phyloP scores from a whole-genome alignment of 2,797 vertebrate species.

The Holocentrus rufus region DNA sequence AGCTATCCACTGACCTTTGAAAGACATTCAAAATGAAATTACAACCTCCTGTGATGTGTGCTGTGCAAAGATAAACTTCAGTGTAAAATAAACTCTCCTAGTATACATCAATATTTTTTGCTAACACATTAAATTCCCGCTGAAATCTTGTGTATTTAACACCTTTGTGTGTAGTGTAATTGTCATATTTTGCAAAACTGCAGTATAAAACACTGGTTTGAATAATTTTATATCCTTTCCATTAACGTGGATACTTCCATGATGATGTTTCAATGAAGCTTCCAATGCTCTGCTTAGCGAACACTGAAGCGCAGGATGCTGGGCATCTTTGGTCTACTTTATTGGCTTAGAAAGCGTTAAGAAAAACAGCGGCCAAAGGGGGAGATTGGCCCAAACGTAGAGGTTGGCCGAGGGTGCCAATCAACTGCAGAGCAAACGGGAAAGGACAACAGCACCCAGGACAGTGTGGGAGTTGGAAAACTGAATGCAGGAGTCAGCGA shows the following conservation, averaged over 20 bases:
- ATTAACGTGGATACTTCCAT: no score
- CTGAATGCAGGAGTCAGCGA: constrained; percentile 35
- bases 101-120: no score
- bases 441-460: background rate
- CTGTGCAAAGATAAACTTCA: no score
- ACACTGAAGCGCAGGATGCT: background rate
- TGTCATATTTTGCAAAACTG: no score
- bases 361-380: constrained; percentile 30
- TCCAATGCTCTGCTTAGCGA: no score
- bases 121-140: no score
- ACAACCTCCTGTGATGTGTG: no score
- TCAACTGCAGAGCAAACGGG: constrained; percentile 19
- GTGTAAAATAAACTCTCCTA: no score
- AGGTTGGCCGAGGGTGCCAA: constrained; percentile 32
- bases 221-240: background rate
- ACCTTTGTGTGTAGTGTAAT: no score
- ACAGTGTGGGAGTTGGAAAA: constrained; percentile 24
- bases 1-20: no score
- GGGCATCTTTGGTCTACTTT: constrained; percentile 5
- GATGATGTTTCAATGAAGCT: background rate
- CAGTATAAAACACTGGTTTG: background rate
- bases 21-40: no score
- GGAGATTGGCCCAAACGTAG: constrained; percentile 21
- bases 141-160: no score
- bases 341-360: constrained; percentile 4